Evolutionary conservation across 2,888 invertebrate species (phyloP).

Genomic region (Drosophila mimetica): DNA sequence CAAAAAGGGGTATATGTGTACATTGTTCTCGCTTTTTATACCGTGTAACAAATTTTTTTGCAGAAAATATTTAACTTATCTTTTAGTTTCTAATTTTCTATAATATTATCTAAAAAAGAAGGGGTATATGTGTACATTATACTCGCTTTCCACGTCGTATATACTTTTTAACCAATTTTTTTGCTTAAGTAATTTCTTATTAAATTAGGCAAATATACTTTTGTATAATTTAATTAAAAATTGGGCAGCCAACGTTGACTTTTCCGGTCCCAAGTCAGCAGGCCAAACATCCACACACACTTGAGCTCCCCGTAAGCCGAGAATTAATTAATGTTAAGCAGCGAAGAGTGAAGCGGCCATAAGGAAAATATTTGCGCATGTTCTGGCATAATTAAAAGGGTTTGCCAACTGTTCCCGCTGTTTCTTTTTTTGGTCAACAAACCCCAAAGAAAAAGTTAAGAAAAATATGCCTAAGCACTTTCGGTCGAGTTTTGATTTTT

Average conservation of each 20-base stretch:
- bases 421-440: slow-evolving; percentile 14
- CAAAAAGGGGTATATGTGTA: too few species aligned
- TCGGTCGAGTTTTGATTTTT: slow-evolving; percentile 20
- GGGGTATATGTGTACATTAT: too few species aligned
- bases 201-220: slow-evolving; percentile 63
- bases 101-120: too few species aligned
- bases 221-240: slow-evolving; percentile 76
- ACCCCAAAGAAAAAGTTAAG: slow-evolving; percentile 18
- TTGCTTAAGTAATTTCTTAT: slow-evolving; percentile 17
- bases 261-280: slow-evolving; percentile 57
- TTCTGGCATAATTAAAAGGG: slow-evolving; percentile 75
- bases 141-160: background rate
- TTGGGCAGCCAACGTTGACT: slow-evolving; percentile 54
- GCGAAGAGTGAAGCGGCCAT: slow-evolving; percentile 59
- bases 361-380: slow-evolving; percentile 75
- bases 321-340: slow-evolving; percentile 72
- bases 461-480: slow-evolving; percentile 37
- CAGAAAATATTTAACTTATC: too few species aligned
- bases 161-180: background rate
- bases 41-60: background rate
- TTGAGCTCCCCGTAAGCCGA: slow-evolving; percentile 48
- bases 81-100: too few species aligned
- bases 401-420: slow-evolving; percentile 31
- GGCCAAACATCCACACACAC: slow-evolving; percentile 51
- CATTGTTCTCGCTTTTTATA: background rate